A percentile compares a stretch with the other conserved stretches of the same genome.
These are phyloP conservation scores for Trachymyrmex septentrionalis DNA, from an alignment of 1,140 invertebrate genomes.

Conservation along the genomic window DNA sequence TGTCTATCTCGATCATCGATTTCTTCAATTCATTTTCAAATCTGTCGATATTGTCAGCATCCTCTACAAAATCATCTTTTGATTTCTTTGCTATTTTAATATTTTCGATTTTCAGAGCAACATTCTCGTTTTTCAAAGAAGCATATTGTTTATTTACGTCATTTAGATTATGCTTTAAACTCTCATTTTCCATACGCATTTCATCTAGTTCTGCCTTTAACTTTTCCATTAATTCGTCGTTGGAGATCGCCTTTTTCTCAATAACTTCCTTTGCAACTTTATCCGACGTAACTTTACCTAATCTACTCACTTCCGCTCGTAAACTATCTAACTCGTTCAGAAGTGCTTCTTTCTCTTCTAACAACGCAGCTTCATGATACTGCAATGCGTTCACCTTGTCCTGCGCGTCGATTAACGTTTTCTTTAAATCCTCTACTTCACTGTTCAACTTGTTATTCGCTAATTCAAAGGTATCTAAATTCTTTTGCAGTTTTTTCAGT, in stretches of 20 bases:
- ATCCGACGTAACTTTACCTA: conserved; percentile 45
- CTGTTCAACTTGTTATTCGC: conserved; percentile 36
- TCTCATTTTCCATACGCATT: conserved; percentile 59
- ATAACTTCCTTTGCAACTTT: conserved; percentile 54
- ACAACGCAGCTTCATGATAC: conserved; percentile 20
- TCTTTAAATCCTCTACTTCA: conserved; percentile 24
- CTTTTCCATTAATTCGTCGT: conserved; percentile 58
- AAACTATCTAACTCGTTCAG: conserved; percentile 64
- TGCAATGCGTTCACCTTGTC: conserved; percentile 53
- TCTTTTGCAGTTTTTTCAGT: conserved; percentile 21
- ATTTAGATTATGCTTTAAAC: conserved; percentile 44
- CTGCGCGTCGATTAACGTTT: conserved; percentile 19
- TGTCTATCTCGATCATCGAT: conserved; percentile 29
- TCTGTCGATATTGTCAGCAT: conserved; percentile 43
- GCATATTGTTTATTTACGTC: conserved; percentile 15
- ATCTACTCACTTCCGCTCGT: conserved; percentile 56
- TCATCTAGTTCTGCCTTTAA: conserved; percentile 63
- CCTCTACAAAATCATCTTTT: neutral
- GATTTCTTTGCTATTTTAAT: neutral
- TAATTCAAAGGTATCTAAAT: conserved; percentile 35
- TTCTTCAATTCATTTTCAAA: conserved; percentile 38
- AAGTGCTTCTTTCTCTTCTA: conserved; percentile 66
- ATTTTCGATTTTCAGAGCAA: conserved; percentile 21
- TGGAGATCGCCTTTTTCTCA: conserved; percentile 56
- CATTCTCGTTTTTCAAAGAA: neutral